Evolutionary conservation across 1,140 invertebrate species (phyloP), one percentile per base, ranked within the genome.

Genomic region (Eubasilissa regina): DNA sequence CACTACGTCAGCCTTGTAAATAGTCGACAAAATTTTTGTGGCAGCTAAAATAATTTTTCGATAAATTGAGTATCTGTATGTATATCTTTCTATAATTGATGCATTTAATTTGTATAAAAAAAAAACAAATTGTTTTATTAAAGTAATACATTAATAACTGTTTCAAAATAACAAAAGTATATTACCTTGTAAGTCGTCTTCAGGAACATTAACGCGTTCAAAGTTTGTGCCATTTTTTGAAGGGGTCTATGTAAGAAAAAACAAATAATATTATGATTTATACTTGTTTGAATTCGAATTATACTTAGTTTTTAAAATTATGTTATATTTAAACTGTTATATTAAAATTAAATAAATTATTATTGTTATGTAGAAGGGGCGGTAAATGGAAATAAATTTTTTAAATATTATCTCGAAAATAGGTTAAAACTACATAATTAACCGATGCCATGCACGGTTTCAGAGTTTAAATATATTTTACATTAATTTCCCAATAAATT

Each of bases 121-220:
- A n/a, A 13, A 11, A 53, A 12, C 13, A 53, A 53, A 53, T 53
- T 53, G 0, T n/a, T 12, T 53, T 53, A 0, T 6, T 12, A 13
- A 51, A 51, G 8, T 8, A 51, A 51, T 3, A 35, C 1, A 13
- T 48, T 48, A 15, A 3, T 51, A 51, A 51, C 9, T 51, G n/a
- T 51, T 3, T 35, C 25, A 6, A 35, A 51, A n/a, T n/a, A n/a
- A n/a, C n/a, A n/a, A n/a, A 51, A 51, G 9, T 15, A 51, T n/a
- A 51, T 19, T 58, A 58, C 55, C 55, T 58, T 58, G 55, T 19
- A 21, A 19, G 11, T 58, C 55, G 11, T 58, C 55, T 13, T 58
- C 55, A 19, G 55, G 21, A 19, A 58, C 6, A 21, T 58, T 58
- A 21, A 58, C 17, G 13, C 55, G 11, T 58, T 58, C 12, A 58